Evolutionary conservation across 2,888 invertebrate genomes (phyloP).

Genomic region (Atethmia centrago): DNA sequence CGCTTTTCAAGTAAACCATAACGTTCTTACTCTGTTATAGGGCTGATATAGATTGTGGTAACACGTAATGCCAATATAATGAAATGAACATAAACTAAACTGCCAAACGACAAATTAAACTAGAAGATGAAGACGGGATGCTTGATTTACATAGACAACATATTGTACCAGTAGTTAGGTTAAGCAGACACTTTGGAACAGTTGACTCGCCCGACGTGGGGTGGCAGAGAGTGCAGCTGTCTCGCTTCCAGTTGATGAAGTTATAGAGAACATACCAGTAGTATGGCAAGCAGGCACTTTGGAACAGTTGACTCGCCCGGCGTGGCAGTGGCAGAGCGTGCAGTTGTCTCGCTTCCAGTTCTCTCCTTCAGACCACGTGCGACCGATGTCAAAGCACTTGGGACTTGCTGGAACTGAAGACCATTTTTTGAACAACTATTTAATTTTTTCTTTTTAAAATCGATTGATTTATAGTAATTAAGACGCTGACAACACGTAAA

Average conservation of each 20-base stretch:
- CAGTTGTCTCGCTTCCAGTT: slow-evolving; percentile 92
- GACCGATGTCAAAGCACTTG: slow-evolving; percentile 91
- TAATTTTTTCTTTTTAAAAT: background rate
- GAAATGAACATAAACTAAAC: background rate
- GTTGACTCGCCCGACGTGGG: slow-evolving; percentile 91
- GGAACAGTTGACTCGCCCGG: slow-evolving; percentile 91
- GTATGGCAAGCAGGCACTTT: slow-evolving; percentile 70
- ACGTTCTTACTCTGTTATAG: background rate
- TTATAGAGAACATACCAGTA: slow-evolving; percentile 41
- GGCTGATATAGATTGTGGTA: background rate
- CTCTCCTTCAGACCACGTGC: slow-evolving; percentile 92
- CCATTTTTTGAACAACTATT: background rate
- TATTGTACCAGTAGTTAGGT: background rate
- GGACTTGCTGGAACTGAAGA: slow-evolving; percentile 63
- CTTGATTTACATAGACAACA: background rate
- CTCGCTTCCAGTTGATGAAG: slow-evolving; percentile 87
- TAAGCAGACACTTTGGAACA: slow-evolving; percentile 82
- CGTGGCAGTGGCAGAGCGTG: slow-evolving; percentile 93
- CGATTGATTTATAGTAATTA: background rate
- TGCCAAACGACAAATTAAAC: background rate
- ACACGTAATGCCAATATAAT: background rate
- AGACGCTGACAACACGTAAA: too few species aligned
- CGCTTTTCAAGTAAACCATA: background rate
- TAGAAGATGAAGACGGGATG: background rate
- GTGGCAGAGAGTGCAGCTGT: slow-evolving; percentile 93